Conservation (phyloP, 2,113 vertebrate species). For the Pyxicephalus adspersus region DNA sequence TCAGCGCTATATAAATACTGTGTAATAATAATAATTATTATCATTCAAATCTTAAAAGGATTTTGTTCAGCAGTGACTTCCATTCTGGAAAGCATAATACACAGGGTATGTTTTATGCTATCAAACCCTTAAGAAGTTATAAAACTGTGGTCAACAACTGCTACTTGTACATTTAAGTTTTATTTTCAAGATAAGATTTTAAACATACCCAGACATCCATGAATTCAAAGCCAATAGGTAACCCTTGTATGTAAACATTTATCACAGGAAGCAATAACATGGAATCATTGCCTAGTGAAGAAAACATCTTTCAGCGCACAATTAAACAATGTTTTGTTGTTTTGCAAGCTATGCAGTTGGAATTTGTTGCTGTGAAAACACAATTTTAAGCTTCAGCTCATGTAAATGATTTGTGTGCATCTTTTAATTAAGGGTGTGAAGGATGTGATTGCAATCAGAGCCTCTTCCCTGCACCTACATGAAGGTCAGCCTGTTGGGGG, state of each 20-base stretch:
- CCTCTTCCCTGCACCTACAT: conserved; percentile 37
- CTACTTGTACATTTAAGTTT: too few relatives aligned
- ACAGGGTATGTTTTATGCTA: too few relatives aligned
- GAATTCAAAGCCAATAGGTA: neutral
- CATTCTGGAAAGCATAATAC: too few relatives aligned
- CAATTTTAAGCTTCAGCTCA: neutral
- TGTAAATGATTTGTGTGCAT: neutral
- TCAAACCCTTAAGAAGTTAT: too few relatives aligned
- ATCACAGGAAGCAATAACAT: neutral
- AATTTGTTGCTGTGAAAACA: conserved; percentile 38
- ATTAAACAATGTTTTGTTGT: neutral
- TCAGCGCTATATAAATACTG: too few relatives aligned
- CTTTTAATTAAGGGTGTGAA: conserved; percentile 51
- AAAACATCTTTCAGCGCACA: conserved; percentile 14
- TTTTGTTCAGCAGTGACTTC: too few relatives aligned
- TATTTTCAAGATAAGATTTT: too few relatives aligned
- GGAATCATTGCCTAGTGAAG: neutral
- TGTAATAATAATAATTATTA: too few relatives aligned
- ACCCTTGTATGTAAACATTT: conserved; percentile 16
- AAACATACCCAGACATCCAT: too few relatives aligned
- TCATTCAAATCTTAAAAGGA: too few relatives aligned
- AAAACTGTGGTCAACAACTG: too few relatives aligned
- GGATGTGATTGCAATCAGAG: conserved; percentile 47
- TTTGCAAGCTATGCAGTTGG: neutral
- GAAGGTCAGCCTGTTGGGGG: conserved; percentile 51